These are phyloP conservation scores for Hypena proboscidalis DNA, from an alignment of 2,888 invertebrate species.

Conservation along the genomic window DNA sequence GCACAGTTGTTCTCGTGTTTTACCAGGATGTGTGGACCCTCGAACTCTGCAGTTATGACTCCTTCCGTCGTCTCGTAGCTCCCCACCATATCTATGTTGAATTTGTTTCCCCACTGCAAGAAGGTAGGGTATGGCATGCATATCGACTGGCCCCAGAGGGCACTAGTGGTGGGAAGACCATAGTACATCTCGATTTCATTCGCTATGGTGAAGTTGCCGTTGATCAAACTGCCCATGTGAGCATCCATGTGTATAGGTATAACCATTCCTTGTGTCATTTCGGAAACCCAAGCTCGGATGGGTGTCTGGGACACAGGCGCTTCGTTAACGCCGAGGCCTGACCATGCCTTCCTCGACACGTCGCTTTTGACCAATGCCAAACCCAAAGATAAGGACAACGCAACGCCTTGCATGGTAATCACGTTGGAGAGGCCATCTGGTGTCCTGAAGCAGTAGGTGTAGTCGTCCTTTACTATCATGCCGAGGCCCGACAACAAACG, in stretches of 20 bases:
- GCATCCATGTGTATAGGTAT: not conserved
- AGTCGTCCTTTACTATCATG: conserved; percentile 8
- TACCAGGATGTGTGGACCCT: not conserved
- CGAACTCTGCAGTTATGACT: not conserved
- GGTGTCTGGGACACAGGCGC: conserved; percentile 13
- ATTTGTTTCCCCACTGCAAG: conserved; percentile 1
- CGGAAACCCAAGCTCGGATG: not conserved
- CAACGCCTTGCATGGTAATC: conserved; percentile 13
- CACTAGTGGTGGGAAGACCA: not conserved
- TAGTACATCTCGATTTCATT: not conserved
- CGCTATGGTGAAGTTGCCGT: not conserved
- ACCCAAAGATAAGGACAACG: conserved; percentile 9
- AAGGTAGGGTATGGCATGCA: conserved; percentile 8
- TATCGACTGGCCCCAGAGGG: not conserved
- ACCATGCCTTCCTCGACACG: conserved; percentile 9
- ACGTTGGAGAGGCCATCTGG: conserved; percentile 11
- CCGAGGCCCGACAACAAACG: conserved; percentile 6
- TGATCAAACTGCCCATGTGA: not conserved
- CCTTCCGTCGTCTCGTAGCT: not conserved
- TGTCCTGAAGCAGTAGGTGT: conserved; percentile 6
- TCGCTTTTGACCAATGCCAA: conserved; percentile 7
- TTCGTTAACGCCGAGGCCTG: conserved; percentile 5
- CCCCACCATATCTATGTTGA: conserved; percentile 3
- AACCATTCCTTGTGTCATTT: not conserved
- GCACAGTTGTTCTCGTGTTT: not conserved